phyloP scores from a whole-genome alignment of 2,888 invertebrate species.

The Leptinotarsa juncta region DNA sequence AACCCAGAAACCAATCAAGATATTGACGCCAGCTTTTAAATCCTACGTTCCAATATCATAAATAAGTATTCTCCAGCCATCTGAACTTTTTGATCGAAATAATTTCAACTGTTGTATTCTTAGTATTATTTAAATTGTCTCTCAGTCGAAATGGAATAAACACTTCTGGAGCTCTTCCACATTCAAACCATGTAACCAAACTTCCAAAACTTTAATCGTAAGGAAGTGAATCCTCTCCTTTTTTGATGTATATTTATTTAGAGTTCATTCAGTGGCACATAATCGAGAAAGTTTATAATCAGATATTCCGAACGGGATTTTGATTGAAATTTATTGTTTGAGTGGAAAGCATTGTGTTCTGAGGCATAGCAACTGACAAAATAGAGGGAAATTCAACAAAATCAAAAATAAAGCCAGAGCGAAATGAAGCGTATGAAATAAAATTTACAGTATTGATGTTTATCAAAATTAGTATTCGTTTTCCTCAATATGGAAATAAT shows the following conservation, averaged over 20 bases:
- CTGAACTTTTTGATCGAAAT: neutral
- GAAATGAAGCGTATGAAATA: no score
- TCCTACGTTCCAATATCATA: no score
- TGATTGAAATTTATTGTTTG: constrained; percentile 12
- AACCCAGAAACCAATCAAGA: no score
- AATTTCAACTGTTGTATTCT: neutral
- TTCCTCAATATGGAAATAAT: no score
- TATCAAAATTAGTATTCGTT: no score
- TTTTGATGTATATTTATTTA: constrained; percentile 12
- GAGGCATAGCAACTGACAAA: neutral
- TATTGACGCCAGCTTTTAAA: no score
- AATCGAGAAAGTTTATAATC: constrained; percentile 15
- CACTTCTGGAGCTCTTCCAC: neutral
- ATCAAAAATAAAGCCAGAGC: no score
- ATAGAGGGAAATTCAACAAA: no score
- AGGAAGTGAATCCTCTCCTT: constrained; percentile 15
- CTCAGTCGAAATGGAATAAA: neutral
- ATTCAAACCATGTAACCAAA: constrained; percentile 13
- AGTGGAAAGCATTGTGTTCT: neutral
- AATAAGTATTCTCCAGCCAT: no score
- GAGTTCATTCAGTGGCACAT: constrained; percentile 15
- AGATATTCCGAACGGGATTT: constrained; percentile 6
- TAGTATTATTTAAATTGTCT: neutral
- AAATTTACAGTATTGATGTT: no score
- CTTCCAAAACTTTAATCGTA: constrained; percentile 6